Base-by-base conservation (phyloP, 2,113 vertebrate genomes). In the Pterocles burchelli region DNA sequence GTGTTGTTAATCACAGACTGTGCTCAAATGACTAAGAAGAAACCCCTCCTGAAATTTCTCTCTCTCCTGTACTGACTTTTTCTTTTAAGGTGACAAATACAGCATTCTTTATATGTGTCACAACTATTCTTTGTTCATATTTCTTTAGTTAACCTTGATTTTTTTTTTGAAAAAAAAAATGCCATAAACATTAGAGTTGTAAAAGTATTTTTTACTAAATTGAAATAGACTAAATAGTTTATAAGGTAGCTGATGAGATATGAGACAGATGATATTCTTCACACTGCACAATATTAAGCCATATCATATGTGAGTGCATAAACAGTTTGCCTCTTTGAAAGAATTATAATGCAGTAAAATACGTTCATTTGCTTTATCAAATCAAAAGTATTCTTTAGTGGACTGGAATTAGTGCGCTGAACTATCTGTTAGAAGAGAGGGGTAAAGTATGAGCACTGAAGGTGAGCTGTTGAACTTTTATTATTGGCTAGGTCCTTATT, bases 231-330 rank as follows among this genome's bases (percentile, higher is more conserved):
- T 19, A 34, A 70, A 54, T 70, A 55, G 5, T 81, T 88, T 62
- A 17, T 46, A 55, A 52, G 19, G 21, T 48, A 63, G 6, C 17
- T 59, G 10, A 38, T 76, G 17, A 63, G 12, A 17, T 81, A 17
- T 8, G 5, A 72, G 45, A 51, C 66, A 55, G n/a, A 63, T 51
- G 6, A 51, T 79, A 26, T 11, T 82, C 28, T 87, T n/a, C 66
- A 26, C 5, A n/a, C 6, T 71, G n/a, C 13, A 43, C 36, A 87
- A 34, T 9, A 54, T 78, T 48, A 72, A 75, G 10, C 22, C 13
- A n/a, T 17, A 31, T 71, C 8, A 29, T 38, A n/a, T 0, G 0
- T 79, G 36, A 48, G 1, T 34, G 4, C 17, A 31, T 65, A 33
- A 10, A 43, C 9, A 28, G 10, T 74, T 66, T 87, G 28, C 43